A percentile compares a stretch with the other conserved stretches of the same genome.
Conservation (phyloP, 1,140 invertebrate species). For the Drosophila hydei region DNA sequence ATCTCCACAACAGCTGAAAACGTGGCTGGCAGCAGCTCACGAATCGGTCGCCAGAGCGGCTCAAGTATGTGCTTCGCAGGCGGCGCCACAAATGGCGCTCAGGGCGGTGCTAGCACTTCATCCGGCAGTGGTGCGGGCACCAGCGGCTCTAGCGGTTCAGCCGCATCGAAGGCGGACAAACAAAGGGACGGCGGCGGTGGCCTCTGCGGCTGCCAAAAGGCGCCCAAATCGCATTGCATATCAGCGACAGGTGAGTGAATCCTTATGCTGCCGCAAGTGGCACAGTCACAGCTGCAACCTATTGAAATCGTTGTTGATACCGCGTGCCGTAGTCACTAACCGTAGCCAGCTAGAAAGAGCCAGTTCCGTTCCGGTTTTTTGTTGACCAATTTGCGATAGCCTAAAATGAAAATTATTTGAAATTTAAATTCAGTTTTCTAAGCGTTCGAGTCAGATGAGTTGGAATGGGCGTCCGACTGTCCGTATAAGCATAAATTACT, state of each 20-base stretch:
- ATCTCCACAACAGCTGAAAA: constrained; percentile 25
- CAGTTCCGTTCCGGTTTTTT: too few species aligned
- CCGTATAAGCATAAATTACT: too few species aligned
- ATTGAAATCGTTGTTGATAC: not conserved
- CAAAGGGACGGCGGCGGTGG: constrained; percentile 2
- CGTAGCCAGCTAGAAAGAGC: not conserved
- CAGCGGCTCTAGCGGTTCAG: not conserved
- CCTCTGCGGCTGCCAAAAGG: constrained; percentile 78
- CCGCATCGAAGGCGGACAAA: constrained; percentile 1
- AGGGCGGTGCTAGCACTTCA: constrained; percentile 15
- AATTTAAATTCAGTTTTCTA: too few species aligned
- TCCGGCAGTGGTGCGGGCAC: constrained; percentile 3
- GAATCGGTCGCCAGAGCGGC: constrained; percentile 37
- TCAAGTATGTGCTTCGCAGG: constrained; percentile 39
- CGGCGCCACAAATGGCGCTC: constrained; percentile 36
- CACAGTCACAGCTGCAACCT: not conserved
- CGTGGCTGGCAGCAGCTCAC: constrained; percentile 18
- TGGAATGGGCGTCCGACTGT: too few species aligned
- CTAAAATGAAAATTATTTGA: too few species aligned
- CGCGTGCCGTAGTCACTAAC: not conserved
- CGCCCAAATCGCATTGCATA: constrained; percentile 84
- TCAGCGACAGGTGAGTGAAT: constrained; percentile 80
- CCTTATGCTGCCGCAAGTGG: not conserved
- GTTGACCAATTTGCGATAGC: too few species aligned
- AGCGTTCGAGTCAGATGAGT: too few species aligned